Evolutionary conservation across 2,888 invertebrate genomes (phyloP).

Genomic region (Lasius platythorax): DNA sequence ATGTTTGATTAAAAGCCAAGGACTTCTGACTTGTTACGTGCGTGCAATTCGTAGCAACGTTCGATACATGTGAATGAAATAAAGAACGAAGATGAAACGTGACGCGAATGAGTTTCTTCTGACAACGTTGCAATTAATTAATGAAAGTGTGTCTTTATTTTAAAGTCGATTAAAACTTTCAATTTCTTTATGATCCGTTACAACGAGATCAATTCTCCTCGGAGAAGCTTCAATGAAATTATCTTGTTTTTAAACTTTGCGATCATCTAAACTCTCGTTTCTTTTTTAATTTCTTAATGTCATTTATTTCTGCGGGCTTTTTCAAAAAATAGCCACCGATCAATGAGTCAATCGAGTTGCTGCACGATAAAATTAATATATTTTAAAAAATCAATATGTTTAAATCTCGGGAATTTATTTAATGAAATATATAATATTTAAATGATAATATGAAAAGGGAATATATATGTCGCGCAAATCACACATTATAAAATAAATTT

Average conservation of each 20-base stretch:
- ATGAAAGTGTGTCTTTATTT: constrained; percentile 39
- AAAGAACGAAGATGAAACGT: not conserved
- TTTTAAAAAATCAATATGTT: not conserved
- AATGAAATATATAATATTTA: not conserved
- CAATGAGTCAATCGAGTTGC: not conserved
- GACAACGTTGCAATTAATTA: constrained; percentile 43
- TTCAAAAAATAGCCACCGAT: not conserved
- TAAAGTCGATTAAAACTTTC: constrained; percentile 48
- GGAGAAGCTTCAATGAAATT: constrained; percentile 23
- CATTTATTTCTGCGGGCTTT: not conserved
- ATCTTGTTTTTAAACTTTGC: constrained; percentile 26
- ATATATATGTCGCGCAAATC: not conserved
- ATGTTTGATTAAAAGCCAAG: not conserved
- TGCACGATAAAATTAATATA: not conserved
- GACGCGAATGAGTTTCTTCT: constrained; percentile 11
- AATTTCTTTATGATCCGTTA: constrained; percentile 42
- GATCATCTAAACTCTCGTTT: constrained; percentile 25
- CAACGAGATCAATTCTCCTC: constrained; percentile 27
- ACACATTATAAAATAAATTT: constrained; percentile 4
- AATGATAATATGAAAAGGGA: not conserved
- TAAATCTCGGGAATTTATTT: not conserved
- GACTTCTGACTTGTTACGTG: not conserved
- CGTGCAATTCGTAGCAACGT: not conserved
- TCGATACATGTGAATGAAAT: not conserved
- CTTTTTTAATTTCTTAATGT: constrained; percentile 7